Conservation (phyloP, 2,113 vertebrate species). For the Empidonax traillii region DNA sequence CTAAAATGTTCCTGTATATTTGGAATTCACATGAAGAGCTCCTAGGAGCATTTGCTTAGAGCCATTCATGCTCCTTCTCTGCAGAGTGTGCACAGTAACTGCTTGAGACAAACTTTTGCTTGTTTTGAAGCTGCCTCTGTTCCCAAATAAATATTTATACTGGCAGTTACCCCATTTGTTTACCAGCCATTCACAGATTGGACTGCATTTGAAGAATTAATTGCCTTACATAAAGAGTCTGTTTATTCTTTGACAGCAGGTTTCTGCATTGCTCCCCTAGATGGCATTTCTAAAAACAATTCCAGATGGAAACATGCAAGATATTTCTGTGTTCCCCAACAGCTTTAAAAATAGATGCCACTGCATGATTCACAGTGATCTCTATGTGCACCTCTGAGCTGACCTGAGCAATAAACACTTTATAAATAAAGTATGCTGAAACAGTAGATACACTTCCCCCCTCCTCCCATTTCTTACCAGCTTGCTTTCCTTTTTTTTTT, state of each 20-base stretch:
- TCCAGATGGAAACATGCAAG: slow-evolving; percentile 37
- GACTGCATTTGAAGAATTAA: slow-evolving; percentile 47
- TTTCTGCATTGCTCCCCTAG: slow-evolving; percentile 27
- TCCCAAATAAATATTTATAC: slow-evolving; percentile 73
- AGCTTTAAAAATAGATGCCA: slow-evolving; percentile 50
- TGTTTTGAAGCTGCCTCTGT: slow-evolving; percentile 51
- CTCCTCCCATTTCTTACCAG: background rate
- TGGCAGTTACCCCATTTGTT: slow-evolving; percentile 74
- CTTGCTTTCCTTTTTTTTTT: background rate
- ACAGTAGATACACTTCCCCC: background rate
- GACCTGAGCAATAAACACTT: background rate
- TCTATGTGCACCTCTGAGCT: background rate
- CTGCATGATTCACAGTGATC: background rate
- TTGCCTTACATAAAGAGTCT: slow-evolving; percentile 60
- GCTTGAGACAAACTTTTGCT: slow-evolving; percentile 58
- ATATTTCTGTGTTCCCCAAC: slow-evolving; percentile 34
- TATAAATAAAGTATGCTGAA: background rate
- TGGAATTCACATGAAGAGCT: background rate
- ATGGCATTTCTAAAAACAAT: slow-evolving; percentile 57
- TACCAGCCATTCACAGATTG: slow-evolving; percentile 56
- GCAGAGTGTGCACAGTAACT: background rate
- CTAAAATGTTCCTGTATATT: background rate
- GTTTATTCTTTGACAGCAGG: slow-evolving; percentile 60
- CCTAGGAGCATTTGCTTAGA: slow-evolving; percentile 8
- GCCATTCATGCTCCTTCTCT: slow-evolving; percentile 29